phyloP scores from a whole-genome alignment of 2,888 invertebrate species.

The Phanerotoma sp. region DNA sequence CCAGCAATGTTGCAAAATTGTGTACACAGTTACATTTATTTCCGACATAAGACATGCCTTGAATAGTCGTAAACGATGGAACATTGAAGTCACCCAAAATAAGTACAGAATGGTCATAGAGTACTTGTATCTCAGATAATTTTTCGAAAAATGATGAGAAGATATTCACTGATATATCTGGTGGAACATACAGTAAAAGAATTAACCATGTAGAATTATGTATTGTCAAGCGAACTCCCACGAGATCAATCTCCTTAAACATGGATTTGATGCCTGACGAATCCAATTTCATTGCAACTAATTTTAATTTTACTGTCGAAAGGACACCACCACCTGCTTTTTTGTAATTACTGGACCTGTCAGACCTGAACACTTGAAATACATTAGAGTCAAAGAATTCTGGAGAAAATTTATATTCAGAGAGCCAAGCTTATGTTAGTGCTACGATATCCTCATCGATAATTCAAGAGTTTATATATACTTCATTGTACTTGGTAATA shows the following conservation, averaged over 20 bases:
- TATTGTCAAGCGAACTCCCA: background rate
- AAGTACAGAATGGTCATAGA: background rate
- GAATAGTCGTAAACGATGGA: background rate
- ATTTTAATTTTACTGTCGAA: background rate
- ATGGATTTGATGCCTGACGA: background rate
- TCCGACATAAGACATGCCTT: background rate
- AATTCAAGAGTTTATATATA: too few relatives aligned
- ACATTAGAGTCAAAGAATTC: too few relatives aligned
- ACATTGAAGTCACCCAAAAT: background rate
- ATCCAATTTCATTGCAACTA: background rate
- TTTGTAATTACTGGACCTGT: too few relatives aligned
- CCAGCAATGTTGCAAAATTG: background rate
- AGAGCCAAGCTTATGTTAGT: too few relatives aligned
- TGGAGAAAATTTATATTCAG: too few relatives aligned
- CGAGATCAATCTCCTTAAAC: background rate
- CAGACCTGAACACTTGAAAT: too few relatives aligned
- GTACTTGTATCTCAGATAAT: background rate
- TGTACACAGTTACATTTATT: background rate
- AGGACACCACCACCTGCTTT: background rate
- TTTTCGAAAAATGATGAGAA: background rate
- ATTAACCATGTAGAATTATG: background rate
- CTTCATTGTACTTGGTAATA: too few relatives aligned
- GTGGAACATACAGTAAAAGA: background rate
- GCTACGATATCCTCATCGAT: too few relatives aligned
- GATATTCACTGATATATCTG: background rate